phyloP scores from a whole-genome alignment of 2,797 vertebrate species.

The Phyllotis vaccarum region DNA sequence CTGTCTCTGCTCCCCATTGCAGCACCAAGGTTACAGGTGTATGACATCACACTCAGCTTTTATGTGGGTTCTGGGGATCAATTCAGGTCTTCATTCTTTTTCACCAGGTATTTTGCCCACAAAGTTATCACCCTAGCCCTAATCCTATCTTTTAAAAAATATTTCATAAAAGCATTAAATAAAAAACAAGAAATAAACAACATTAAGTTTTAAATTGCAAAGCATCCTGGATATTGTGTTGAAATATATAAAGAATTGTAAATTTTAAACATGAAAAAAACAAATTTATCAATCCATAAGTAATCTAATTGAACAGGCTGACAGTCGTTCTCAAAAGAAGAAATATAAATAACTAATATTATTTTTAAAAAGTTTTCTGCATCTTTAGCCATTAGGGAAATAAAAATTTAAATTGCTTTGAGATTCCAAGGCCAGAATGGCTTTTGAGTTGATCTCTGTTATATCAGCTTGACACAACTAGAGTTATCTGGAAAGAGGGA shows the following conservation, averaged over 20 bases:
- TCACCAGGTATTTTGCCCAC: background rate
- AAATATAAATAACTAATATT: background rate
- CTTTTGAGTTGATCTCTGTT: background rate
- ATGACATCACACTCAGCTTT: background rate
- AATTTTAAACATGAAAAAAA: background rate
- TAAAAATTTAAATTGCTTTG: constrained; percentile 16
- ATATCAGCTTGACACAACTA: background rate
- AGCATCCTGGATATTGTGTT: background rate
- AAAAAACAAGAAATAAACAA: background rate
- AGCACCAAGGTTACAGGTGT: background rate
- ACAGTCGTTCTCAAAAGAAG: background rate
- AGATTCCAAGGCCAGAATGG: background rate
- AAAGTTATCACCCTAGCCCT: background rate
- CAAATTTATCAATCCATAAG: background rate
- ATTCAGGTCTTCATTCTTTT: background rate
- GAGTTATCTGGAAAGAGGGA: background rate
- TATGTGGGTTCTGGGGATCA: background rate
- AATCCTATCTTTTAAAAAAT: background rate
- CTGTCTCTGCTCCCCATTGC: background rate
- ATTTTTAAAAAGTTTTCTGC: background rate
- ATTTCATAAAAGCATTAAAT: background rate
- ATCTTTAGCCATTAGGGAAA: background rate
- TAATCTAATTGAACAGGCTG: background rate
- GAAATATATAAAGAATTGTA: background rate
- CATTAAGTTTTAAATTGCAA: background rate